These are phyloP conservation scores for Rhynchomys soricoides DNA, from an alignment of 2,113 vertebrate species.

Conservation along the genomic window DNA sequence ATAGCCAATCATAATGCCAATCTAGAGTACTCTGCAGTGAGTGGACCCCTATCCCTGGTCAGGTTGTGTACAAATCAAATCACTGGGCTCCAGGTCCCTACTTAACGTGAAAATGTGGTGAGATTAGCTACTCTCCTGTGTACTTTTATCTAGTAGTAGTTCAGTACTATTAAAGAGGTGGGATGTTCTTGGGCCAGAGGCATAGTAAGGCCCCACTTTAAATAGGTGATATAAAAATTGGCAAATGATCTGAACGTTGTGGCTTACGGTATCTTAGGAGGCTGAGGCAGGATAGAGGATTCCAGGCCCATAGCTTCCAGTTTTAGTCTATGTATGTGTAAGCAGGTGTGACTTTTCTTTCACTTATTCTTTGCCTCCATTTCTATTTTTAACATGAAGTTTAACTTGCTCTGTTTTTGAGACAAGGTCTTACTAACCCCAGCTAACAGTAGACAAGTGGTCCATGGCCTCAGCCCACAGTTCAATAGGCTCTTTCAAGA, in stretches of 20 bases:
- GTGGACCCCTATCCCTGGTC: constrained; percentile 60
- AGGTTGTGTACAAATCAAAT: neutral
- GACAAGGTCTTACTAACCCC: neutral
- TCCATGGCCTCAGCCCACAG: neutral
- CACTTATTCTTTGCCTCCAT: neutral
- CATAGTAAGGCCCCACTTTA: neutral
- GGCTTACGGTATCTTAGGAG: neutral
- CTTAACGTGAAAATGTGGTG: neutral
- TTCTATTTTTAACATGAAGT: neutral
- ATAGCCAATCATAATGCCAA: constrained; percentile 94
- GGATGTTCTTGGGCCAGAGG: neutral
- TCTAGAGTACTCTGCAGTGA: constrained; percentile 93
- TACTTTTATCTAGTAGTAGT: neutral
- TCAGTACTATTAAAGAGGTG: no score
- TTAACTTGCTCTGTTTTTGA: neutral
- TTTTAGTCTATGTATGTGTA: neutral
- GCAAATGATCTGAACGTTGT: neutral
- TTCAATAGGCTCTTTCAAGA: neutral
- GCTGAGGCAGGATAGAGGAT: neutral
- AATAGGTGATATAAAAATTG: neutral
- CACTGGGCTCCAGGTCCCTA: neutral
- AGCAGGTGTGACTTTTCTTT: neutral
- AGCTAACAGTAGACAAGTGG: neutral
- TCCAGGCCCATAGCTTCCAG: no score
- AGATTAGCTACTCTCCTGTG: neutral